Evolutionary conservation across 2,113 vertebrate species (phyloP), one percentile per base, ranked within the genome.

Genomic region (Acrocephalus arundinaceus): DNA sequence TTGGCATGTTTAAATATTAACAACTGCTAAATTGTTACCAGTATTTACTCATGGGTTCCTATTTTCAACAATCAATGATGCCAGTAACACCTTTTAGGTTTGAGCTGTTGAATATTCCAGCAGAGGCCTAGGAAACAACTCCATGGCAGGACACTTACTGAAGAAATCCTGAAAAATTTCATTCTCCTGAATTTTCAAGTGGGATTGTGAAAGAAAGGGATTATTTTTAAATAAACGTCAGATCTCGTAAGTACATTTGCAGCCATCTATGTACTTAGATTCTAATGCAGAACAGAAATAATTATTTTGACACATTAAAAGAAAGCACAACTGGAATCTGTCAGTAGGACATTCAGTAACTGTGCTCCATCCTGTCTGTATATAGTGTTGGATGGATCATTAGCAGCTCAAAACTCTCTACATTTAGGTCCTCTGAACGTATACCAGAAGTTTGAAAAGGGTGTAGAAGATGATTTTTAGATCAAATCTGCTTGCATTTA

Each of bases 31-130:
- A 22, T 16, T 90, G 30, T 72, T 65, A 28, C 11, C 7, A n/a
- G 8, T 28, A 25, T 46, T 54, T 48, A 48, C 51, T 62, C 27
- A 35, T 0, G 0, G 19, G 7, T 30, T 55, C 1, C 0, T n/a
- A 22, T 48, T 85, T 52, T 74, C 57, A 85, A 39, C 28, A 52
- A 15, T 46, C 35, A 54, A 20, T 43, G 8, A 46, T 28, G 20
- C 15, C 65, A 61, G 0, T 25, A 37, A n/a, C 21, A 37, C 43
- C 23, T 11, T 67, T 84, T 31, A 28, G 37, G 39, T 65, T 15
- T 67, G 22, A 87, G 48, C 28, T 55, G 13, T 8, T 52, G n/a
- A 20, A 35, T 48, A 23, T 22, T 82, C 48, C 37, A 51, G 11
- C 61, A 75, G 41, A 71, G 22, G 27, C 46, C 81, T 15, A 45